Conservation (phyloP, 2,888 invertebrate genomes). For the Ornithoptera alexandrae region DNA sequence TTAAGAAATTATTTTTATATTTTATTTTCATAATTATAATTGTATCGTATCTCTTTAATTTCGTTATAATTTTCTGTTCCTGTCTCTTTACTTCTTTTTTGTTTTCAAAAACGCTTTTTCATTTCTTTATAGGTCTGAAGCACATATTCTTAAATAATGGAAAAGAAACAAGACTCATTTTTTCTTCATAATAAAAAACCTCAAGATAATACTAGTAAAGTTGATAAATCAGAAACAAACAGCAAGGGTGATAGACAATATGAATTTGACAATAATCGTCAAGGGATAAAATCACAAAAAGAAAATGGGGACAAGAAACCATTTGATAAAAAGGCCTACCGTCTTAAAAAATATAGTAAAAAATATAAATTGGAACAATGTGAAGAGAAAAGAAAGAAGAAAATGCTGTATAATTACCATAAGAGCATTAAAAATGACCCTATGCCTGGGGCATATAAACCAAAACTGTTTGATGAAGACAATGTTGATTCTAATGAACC, state of each 20-base stretch:
- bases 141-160: slow-evolving; percentile 51
- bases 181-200: slow-evolving; percentile 54
- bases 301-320: slow-evolving; percentile 68
- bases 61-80: slow-evolving; percentile 1
- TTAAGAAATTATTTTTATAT: slow-evolving; percentile 30
- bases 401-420: slow-evolving; percentile 77
- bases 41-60: slow-evolving; percentile 11
- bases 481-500: slow-evolving; percentile 45
- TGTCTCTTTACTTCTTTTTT: slow-evolving; percentile 34
- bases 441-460: slow-evolving; percentile 64
- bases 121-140: slow-evolving; percentile 73
- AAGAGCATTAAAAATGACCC: slow-evolving; percentile 78
- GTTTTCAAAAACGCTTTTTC: slow-evolving; percentile 73
- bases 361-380: slow-evolving; percentile 85
- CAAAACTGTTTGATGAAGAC: slow-evolving; percentile 75
- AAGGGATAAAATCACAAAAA: slow-evolving; percentile 33
- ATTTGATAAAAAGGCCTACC: slow-evolving; percentile 84
- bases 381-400: slow-evolving; percentile 83
- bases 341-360: slow-evolving; percentile 84
- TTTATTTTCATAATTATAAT: slow-evolving; percentile 7
- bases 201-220: slow-evolving; percentile 33
- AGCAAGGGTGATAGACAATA: slow-evolving; percentile 47
- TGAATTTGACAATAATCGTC: slow-evolving; percentile 54
- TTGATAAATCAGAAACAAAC: slow-evolving; percentile 19
- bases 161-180: slow-evolving; percentile 60